Base-by-base conservation (phyloP, 2,888 invertebrate genomes). In the Drosophila sordidapex region DNA sequence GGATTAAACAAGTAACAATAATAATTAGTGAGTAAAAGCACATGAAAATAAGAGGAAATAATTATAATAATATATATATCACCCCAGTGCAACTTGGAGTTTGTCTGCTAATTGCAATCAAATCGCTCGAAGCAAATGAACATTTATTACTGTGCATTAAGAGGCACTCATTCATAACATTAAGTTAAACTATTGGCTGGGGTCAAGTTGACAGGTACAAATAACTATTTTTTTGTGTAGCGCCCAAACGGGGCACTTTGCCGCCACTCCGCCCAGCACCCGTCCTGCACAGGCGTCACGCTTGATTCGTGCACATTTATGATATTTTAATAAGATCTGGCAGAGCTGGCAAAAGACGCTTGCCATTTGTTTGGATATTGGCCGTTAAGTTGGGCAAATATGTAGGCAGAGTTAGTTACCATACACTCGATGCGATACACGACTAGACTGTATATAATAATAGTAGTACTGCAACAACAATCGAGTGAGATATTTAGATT, bases 401-500 rank as follows among this genome's bases (percentile, higher is more conserved):
- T 74, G 80, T 74, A 57, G 56, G 51, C 59, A 60, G 46, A 76
- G 81, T 83, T 77, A 89, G 84, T 84, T 87, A 79, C 79, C 79
- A 85, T 83, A 88, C 72, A 71, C 48, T 64, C 73, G 13, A 56
- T 36, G 25, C 54, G 54, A 56, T 66, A 82, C 90, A 87, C 90
- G 87, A 90, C 82, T 84, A 80, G 89, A 89, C 90, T 87, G 90
- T 87, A 89, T 87, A 90, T 89, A 84, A 90, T 87, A 90, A 90
- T 90, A 90, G 87, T 87, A 63, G 85, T 84, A 49, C 49, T 29
- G 59, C 67, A 77, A 79, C 89, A 81, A 87, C 86, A 85, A 89
- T 82, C 82, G 85, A 87, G 91, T 92, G 92, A 91, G 91, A 91
- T 91, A 91, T 91, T 91, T 92, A 91, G 92, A 91, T 91, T 90